phyloP scores from a whole-genome alignment of 2,113 vertebrate species.

The Sphaerodactylus townsendi region DNA sequence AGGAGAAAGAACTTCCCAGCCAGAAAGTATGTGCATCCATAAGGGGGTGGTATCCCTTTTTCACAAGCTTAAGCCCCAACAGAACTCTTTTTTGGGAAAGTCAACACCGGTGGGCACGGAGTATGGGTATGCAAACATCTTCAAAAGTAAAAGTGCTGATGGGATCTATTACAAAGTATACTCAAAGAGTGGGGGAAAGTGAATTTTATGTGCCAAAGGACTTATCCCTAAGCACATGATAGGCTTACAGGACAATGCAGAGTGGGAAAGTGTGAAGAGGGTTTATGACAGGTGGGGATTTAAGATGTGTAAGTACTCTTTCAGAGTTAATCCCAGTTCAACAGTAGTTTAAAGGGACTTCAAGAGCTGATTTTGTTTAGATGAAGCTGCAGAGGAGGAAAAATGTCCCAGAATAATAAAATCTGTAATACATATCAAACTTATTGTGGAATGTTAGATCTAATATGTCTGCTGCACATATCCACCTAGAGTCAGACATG shows the following conservation, averaged over 20 bases:
- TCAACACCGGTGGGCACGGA: background rate
- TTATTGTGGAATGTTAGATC: slow-evolving; percentile 7
- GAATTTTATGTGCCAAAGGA: slow-evolving; percentile 35
- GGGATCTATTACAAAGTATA: slow-evolving; percentile 22
- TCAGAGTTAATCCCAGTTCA: slow-evolving; percentile 32
- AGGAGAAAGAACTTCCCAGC: background rate
- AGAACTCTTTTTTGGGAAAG: background rate
- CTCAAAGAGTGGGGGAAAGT: background rate
- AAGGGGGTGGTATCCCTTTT: background rate
- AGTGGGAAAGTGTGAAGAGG: slow-evolving; percentile 42
- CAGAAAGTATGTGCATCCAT: background rate
- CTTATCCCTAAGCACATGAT: slow-evolving; percentile 44
- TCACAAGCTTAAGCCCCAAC: background rate
- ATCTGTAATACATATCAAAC: background rate
- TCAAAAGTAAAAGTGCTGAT: slow-evolving; percentile 23
- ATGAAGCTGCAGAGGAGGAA: background rate
- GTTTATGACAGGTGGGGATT: slow-evolving; percentile 46
- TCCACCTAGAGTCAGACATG: background rate
- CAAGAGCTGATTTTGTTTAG: slow-evolving; percentile 32
- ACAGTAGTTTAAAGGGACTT: slow-evolving; percentile 26
- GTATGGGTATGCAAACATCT: background rate
- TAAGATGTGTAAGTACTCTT: slow-evolving; percentile 45
- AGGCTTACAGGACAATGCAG: slow-evolving; percentile 34
- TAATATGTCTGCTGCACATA: background rate
- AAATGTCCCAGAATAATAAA: slow-evolving; percentile 26